Evolutionary conservation across 2,888 invertebrate genomes (phyloP).

Genomic region (Callosobruchus maculatus): DNA sequence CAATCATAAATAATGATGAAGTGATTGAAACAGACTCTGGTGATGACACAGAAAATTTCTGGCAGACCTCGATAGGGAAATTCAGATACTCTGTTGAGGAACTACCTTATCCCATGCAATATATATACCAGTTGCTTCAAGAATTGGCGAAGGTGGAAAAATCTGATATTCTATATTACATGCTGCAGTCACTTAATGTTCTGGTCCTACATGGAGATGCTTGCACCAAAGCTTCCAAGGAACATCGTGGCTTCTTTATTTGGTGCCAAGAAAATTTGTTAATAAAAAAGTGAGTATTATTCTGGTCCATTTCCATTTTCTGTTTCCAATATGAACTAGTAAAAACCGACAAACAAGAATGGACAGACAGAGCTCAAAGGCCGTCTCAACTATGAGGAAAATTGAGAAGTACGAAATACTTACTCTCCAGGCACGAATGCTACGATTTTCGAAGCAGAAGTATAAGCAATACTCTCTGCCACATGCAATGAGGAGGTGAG

Average conservation of each 20-base stretch:
- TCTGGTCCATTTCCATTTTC: no score
- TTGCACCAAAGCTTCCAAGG: slow-evolving; percentile 78
- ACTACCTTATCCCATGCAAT: slow-evolving; percentile 87
- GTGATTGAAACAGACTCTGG: slow-evolving; percentile 65
- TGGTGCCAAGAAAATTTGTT: slow-evolving; percentile 95
- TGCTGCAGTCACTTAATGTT: slow-evolving; percentile 87
- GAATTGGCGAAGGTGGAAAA: slow-evolving; percentile 78
- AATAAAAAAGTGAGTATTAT: slow-evolving; percentile 74
- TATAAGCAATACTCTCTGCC: no score
- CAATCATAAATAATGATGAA: slow-evolving; percentile 70
- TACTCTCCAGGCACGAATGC: no score
- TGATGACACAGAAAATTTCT: slow-evolving; percentile 79
- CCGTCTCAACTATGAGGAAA: no score
- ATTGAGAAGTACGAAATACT: no score
- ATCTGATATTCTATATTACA: slow-evolving; percentile 89
- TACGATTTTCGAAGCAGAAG: no score
- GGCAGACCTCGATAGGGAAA: slow-evolving; percentile 90
- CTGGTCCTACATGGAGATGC: slow-evolving; percentile 92
- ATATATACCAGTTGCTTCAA: slow-evolving; percentile 86
- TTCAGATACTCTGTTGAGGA: slow-evolving; percentile 88
- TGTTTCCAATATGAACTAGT: no score
- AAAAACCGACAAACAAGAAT: no score
- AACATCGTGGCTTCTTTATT: slow-evolving; percentile 88
- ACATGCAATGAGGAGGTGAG: no score
- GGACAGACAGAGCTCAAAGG: no score